Conservation (phyloP, 2,113 vertebrate species). For the Lepisosteus osseus region DNA sequence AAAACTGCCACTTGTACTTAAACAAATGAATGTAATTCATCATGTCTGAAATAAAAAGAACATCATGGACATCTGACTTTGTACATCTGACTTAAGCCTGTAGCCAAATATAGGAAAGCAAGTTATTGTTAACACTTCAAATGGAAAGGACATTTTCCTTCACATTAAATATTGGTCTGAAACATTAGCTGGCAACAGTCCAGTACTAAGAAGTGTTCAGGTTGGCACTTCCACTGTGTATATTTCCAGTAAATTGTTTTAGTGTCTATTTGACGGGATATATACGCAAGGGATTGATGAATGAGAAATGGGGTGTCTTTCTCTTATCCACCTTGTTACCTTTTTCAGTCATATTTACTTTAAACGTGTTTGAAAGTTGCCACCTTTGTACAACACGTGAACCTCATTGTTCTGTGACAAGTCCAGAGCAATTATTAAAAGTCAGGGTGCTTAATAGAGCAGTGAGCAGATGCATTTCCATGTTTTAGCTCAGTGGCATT, state of each 20-base stretch:
- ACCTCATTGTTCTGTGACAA: conserved; percentile 68
- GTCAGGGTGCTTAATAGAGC: not conserved
- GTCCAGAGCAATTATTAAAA: not conserved
- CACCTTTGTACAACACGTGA: conserved; percentile 77
- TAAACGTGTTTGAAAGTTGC: conserved; percentile 62
- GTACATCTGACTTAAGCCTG: conserved; percentile 62
- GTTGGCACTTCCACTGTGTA: conserved; percentile 90
- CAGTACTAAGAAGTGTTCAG: conserved; percentile 87
- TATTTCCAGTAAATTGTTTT: conserved; percentile 88
- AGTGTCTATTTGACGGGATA: conserved; percentile 88
- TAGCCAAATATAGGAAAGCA: conserved; percentile 90
- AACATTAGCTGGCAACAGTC: conserved; percentile 74
- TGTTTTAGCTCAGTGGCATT: not conserved
- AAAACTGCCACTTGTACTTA: conserved; percentile 83
- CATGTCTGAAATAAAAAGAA: conserved; percentile 76
- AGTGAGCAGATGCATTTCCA: not conserved
- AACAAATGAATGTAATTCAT: conserved; percentile 84
- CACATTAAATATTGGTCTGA: conserved; percentile 83
- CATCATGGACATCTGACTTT: conserved; percentile 68
- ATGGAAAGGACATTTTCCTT: conserved; percentile 80
- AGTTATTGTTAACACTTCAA: conserved; percentile 78
- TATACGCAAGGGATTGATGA: conserved; percentile 82
- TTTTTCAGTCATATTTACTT: conserved; percentile 87
- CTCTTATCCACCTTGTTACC: conserved; percentile 65
- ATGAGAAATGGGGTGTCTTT: conserved; percentile 76